Conservation (phyloP, 2,797 vertebrate genomes). For the Parotocinclus haroldoi region DNA sequence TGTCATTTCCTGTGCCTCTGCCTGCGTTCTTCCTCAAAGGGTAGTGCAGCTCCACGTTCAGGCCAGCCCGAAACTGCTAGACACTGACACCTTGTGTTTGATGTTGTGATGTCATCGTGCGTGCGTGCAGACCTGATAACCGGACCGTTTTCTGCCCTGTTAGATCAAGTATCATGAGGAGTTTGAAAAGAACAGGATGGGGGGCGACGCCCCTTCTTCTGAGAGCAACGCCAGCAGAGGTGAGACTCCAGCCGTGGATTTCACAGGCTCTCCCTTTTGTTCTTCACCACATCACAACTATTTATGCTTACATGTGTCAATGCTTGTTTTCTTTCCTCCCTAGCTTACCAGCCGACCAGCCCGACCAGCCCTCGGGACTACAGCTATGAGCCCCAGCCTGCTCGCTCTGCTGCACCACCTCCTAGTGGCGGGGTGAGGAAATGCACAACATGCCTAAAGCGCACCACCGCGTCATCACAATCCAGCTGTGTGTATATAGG, state of each 20-base stretch:
- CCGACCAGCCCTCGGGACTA: conserved; percentile 44
- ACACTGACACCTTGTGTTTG: conserved; percentile 44
- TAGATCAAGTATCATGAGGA: conserved; percentile 89
- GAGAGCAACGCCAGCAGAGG: conserved; percentile 63
- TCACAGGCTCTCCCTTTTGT: too few species aligned
- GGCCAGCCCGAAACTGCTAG: conserved; percentile 37
- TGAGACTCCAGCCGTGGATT: conserved; percentile 37
- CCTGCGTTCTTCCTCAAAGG: conserved; percentile 42
- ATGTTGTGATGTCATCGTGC: background rate
- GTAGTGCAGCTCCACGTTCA: conserved; percentile 23
- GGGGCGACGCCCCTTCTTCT: conserved; percentile 70
- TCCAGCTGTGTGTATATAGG: too few species aligned
- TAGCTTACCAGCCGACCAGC: conserved; percentile 47
- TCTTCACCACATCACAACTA: too few species aligned
- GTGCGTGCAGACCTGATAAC: conserved; percentile 6
- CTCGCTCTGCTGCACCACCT: conserved; percentile 56
- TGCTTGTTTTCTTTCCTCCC: background rate
- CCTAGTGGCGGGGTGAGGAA: conserved; percentile 64
- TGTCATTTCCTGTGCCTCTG: conserved; percentile 46
- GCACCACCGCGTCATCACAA: too few species aligned
- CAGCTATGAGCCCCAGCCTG: conserved; percentile 54
- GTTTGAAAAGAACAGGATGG: conserved; percentile 59
- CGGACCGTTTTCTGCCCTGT: background rate
- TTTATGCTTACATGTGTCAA: background rate
- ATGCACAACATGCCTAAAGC: background rate